Evolutionary conservation across 2,113 vertebrate species (phyloP).

Genomic region (Hylia prasina): DNA sequence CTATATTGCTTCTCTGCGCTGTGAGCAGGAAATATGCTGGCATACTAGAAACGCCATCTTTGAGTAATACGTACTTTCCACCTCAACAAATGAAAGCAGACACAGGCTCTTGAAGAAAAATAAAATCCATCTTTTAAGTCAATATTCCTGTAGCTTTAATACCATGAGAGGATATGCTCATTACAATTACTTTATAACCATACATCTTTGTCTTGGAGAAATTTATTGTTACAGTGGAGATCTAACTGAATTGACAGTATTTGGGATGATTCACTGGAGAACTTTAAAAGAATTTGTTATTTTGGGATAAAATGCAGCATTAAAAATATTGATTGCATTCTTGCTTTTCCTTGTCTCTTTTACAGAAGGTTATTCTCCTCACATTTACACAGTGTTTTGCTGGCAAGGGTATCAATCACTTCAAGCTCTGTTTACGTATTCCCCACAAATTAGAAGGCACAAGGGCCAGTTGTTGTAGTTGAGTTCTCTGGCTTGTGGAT

Average conservation of each 20-base stretch:
- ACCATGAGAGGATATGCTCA: not conserved
- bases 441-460: not conserved
- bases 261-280: not conserved
- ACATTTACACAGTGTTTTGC: not conserved
- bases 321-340: slow-evolving; percentile 7
- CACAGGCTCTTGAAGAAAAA: not conserved
- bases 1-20: slow-evolving; percentile 7
- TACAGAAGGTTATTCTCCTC: not conserved
- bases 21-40: not conserved
- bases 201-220: not conserved
- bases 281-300: not conserved
- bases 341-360: not conserved
- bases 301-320: not conserved
- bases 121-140: slow-evolving; percentile 5
- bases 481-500: not conserved
- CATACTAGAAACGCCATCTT: not conserved
- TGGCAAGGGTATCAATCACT: not conserved
- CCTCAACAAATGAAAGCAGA: slow-evolving; percentile 13
- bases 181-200: not conserved
- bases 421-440: not conserved
- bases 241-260: not conserved
- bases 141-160: slow-evolving; percentile 11
- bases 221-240: not conserved
- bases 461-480: not conserved
- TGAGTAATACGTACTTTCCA: not conserved